Conservation (phyloP, 2,113 vertebrate genomes). For the Natator depressus region DNA sequence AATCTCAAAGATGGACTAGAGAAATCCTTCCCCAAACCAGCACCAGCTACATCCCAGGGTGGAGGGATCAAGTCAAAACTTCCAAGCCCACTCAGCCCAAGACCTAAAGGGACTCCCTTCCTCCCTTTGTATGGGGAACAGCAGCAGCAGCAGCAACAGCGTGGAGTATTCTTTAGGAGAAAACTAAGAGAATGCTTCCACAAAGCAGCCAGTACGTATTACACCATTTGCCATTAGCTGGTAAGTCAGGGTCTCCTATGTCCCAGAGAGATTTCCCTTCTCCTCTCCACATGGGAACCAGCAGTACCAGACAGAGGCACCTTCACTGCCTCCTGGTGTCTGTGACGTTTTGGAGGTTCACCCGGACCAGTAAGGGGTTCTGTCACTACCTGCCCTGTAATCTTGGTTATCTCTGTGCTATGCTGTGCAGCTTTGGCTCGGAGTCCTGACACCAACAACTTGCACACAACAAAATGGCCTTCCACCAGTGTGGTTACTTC, state of each 20-base stretch:
- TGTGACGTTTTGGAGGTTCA: neutral
- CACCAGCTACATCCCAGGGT: neutral
- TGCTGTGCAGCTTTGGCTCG: neutral
- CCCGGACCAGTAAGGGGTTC: neutral
- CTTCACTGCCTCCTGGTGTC: neutral
- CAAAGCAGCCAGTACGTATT: neutral
- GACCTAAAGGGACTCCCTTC: too few species aligned
- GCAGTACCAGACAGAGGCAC: neutral
- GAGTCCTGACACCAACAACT: neutral
- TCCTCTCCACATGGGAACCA: neutral
- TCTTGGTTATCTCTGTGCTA: neutral
- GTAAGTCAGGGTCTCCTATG: neutral
- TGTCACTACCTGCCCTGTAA: neutral
- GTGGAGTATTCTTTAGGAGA: neutral
- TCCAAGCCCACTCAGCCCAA: neutral
- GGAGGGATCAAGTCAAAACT: neutral
- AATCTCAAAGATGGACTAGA: neutral
- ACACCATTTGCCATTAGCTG: neutral
- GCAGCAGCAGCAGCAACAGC: neutral
- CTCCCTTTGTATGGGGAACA: neutral
- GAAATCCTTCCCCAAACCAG: neutral
- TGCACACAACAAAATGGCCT: neutral
- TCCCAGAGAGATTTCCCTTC: neutral
- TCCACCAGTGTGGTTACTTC: neutral
- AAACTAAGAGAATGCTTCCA: neutral